Conservation (phyloP, 2,888 invertebrate genomes). For the Thera obeliscata region DNA sequence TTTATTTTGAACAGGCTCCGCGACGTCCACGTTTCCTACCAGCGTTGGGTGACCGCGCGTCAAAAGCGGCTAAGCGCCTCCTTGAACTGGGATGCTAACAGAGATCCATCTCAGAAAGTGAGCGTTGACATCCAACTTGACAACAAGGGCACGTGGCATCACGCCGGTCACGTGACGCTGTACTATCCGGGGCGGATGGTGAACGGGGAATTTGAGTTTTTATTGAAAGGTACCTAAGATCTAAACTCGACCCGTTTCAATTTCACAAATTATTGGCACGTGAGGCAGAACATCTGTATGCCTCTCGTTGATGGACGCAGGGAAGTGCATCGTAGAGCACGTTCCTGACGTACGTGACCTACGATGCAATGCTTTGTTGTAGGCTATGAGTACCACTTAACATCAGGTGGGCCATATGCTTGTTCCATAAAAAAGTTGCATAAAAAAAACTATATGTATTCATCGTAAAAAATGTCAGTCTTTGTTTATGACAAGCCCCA, state of each 20-base stretch:
- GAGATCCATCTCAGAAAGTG: slow-evolving; percentile 91
- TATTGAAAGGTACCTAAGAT: slow-evolving; percentile 73
- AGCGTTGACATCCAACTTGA: slow-evolving; percentile 86
- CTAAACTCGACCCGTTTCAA: background rate
- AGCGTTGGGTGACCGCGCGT: slow-evolving; percentile 83
- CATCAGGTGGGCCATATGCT: too few relatives aligned
- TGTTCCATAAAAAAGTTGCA: too few relatives aligned
- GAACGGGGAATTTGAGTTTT: slow-evolving; percentile 87
- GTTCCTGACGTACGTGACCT: too few relatives aligned
- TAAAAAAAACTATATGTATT: too few relatives aligned
- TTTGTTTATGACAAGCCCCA: too few relatives aligned
- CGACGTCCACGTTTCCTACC: slow-evolving; percentile 88
- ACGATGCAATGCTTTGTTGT: too few relatives aligned
- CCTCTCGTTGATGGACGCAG: too few relatives aligned
- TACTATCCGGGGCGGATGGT: slow-evolving; percentile 91
- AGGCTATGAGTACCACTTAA: too few relatives aligned
- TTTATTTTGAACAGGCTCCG: slow-evolving; percentile 81
- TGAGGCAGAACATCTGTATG: too few relatives aligned
- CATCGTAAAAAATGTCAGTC: too few relatives aligned
- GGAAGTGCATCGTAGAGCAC: too few relatives aligned
- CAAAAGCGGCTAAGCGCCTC: slow-evolving; percentile 89
- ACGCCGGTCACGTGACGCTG: slow-evolving; percentile 86
- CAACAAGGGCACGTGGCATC: slow-evolving; percentile 85
- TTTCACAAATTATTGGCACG: too few relatives aligned
- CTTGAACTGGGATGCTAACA: slow-evolving; percentile 93